Base-by-base conservation (phyloP, 1,140 invertebrate species). In the Drosophila nebulosa region DNA sequence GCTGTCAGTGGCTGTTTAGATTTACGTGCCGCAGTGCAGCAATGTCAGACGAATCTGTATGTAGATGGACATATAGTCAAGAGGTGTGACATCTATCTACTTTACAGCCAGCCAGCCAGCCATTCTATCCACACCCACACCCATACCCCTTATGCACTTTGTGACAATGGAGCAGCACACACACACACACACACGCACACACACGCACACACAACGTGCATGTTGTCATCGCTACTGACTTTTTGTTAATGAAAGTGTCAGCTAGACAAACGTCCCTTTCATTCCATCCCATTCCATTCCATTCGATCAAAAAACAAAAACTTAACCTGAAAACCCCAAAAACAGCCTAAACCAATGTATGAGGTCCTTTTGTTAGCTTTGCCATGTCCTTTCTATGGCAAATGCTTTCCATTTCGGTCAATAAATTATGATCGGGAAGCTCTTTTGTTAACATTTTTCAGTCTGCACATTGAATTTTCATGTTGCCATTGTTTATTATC, bases 161-260 rank as follows among this genome's bases (percentile, higher is more conserved):
- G 83, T 66, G 74, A 86, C 81, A 86, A 86, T 85, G 81, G 78
- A 80, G 80, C 84, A 85, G n/a, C n/a, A n/a, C n/a, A n/a, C n/a
- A n/a, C n/a, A n/a, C n/a, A n/a, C n/a, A n/a, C n/a, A n/a, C n/a
- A n/a, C n/a, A n/a, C n/a, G n/a, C n/a, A n/a, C n/a, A n/a, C n/a
- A n/a, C n/a, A n/a, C n/a, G n/a, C n/a, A n/a, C n/a, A n/a, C n/a
- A n/a, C n/a, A n/a, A n/a, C 24, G 18, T 35, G 63, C 51, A 70
- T 78, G 70, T 79, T 84, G 80, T 84, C 80, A 84, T 84, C 81
- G 78, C 80, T 77, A 27, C 66, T 81, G 81, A 86, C 78, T 86
- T 86, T 86, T 86, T 86, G 81, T 86, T 86, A 86, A 86, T 88
- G 81, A 86, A 86, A 86, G 81, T 86, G 81, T 86, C 81, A 88